Base-by-base conservation (phyloP, 1,140 invertebrate genomes). In the Eumaeus atala region DNA sequence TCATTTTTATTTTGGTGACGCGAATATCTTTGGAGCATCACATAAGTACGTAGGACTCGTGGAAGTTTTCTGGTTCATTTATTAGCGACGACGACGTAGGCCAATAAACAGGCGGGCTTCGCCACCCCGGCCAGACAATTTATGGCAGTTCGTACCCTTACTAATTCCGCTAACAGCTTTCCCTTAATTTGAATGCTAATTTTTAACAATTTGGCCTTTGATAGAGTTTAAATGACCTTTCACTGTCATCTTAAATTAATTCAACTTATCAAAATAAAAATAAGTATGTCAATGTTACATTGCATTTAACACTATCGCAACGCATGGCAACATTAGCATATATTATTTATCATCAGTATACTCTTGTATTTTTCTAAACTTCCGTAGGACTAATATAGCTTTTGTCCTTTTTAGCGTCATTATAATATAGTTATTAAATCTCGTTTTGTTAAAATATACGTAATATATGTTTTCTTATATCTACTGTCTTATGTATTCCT, bases 21-120 rank as follows among this genome's bases (percentile, higher is more conserved):
- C 48, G 47, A 59, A 66, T 71, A 66, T 74, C 71, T 77, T 77
- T 66, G 74, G 68, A 62, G 64, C 72, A 72, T 74, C n/a, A n/a
- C n/a, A n/a, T n/a, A n/a, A n/a, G n/a, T n/a, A 70, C 71, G 72
- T 70, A 75, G 66, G 57, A 58, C 65, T 62, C 59, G 70, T 75
- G 66, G 71, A 82, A 82, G 79, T 82, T 82, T 82, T 84, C 82
- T 80, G 79, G 73, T 84, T 84, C 82, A 82, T 84, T 85, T 82
- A 84, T 85, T 82, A 82, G 74, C 70, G 72, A 76, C 21, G 66
- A 78, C 74, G 79, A 80, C 62, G 61, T 50, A 63, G 75, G 77
- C 78, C 81, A 84, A 84, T 84, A 82, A 77, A 84, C 68, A 72
- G 74, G n/a, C n/a, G n/a, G 65, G 59, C 60, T 69, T 80, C 72